Percentiles rank a stretch among this genome's conserved stretches.
Conservation (phyloP, 1,140 invertebrate genomes). For the Drosophila navojoa region DNA sequence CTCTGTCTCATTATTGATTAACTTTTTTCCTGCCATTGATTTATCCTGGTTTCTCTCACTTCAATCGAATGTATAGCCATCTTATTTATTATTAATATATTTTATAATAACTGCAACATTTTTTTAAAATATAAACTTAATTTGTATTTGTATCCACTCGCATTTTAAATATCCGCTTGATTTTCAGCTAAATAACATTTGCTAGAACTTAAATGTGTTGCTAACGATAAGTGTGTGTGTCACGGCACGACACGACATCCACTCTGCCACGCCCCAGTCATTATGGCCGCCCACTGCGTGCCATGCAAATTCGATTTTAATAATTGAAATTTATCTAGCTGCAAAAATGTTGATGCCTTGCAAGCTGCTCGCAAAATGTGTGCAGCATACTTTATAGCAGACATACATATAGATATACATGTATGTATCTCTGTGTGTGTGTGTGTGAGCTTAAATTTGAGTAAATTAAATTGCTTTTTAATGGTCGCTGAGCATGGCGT, state of each 20-base stretch:
- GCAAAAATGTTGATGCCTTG: conserved; percentile 55
- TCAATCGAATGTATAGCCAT: no score
- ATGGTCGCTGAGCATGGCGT: conserved; percentile 47
- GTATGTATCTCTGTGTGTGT: background rate
- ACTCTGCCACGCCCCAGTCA: conserved; percentile 11
- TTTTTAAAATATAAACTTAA: background rate
- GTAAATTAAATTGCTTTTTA: conserved; percentile 75
- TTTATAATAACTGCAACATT: no score
- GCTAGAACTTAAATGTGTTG: no score
- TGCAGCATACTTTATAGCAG: conserved; percentile 34
- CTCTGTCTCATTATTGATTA: no score
- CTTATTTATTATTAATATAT: no score
- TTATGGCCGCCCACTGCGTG: conserved; percentile 10
- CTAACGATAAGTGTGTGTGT: background rate
- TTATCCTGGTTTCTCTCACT: no score
- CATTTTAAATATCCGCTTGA: background rate
- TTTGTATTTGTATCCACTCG: no score
- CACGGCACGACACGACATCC: conserved; percentile 7
- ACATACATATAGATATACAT: background rate
- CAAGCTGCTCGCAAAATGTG: conserved; percentile 42
- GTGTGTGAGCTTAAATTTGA: conserved; percentile 16
- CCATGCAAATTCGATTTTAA: conserved; percentile 77
- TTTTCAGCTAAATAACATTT: background rate
- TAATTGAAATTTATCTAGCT: conserved; percentile 73
- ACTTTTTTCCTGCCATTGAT: no score